These are phyloP conservation scores for Drosophila sp. DNA, from an alignment of 1,140 invertebrate genomes.

Conservation along the genomic window DNA sequence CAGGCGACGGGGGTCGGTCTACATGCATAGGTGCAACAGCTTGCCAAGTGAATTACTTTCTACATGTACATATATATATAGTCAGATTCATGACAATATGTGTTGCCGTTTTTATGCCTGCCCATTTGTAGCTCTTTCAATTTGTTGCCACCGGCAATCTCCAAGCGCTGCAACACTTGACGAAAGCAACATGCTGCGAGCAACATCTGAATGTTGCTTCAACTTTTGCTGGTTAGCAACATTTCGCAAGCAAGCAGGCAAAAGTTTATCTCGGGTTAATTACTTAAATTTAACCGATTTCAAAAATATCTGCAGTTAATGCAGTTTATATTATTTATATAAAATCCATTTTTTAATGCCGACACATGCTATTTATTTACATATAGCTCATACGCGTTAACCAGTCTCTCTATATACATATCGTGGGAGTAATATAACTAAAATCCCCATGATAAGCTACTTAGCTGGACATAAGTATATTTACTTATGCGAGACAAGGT, in stretches of 20 bases:
- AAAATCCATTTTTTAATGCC: neutral
- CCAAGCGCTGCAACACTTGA: constrained; percentile 37
- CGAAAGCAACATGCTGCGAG: constrained; percentile 32
- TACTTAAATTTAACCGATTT: neutral
- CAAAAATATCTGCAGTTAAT: neutral
- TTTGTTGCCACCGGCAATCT: constrained; percentile 24
- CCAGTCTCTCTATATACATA: neutral
- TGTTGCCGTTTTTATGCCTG: constrained; percentile 29
- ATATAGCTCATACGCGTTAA: neutral
- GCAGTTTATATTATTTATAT: neutral
- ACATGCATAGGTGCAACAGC: constrained; percentile 52
- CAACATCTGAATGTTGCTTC: neutral
- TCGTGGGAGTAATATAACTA: neutral
- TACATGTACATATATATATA: neutral
- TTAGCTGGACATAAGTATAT: neutral
- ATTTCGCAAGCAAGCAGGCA: neutral
- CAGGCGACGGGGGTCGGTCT: constrained; percentile 30
- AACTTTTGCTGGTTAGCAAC: constrained; percentile 5
- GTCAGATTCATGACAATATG: constrained; percentile 42
- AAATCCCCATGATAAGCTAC: neutral
- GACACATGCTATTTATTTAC: neutral
- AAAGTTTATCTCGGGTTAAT: constrained; percentile 3
- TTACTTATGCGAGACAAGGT: neutral
- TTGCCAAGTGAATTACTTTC: constrained; percentile 36
- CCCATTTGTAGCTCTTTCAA: constrained; percentile 7